phyloP scores from a whole-genome alignment of 2,113 vertebrate species.

The Cololabis saira region DNA sequence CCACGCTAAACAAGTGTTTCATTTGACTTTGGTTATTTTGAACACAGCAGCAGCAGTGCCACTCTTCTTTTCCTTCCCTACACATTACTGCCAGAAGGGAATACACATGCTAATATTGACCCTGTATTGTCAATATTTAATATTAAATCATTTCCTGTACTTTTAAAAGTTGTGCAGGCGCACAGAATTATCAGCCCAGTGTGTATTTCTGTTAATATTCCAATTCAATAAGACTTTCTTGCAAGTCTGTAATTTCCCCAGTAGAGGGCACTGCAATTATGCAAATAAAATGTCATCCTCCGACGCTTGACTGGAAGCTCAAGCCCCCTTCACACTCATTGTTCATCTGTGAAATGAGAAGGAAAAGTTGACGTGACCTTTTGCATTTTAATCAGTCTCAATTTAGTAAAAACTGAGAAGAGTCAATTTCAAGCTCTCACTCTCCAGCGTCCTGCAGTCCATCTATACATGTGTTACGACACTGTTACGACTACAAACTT shows the following conservation, averaged over 20 bases:
- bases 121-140: background rate
- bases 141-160: background rate
- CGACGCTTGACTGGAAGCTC: background rate
- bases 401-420: constrained; percentile 2
- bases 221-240: background rate
- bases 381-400: constrained; percentile 4
- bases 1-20: no score
- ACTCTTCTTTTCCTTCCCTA: no score
- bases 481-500: constrained; percentile 1
- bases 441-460: background rate
- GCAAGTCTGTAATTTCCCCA: constrained; percentile 28
- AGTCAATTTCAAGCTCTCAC: background rate
- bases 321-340: background rate
- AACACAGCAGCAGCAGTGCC: no score
- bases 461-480: background rate
- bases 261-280: constrained; percentile 60
- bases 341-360: background rate
- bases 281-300: constrained; percentile 7
- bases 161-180: background rate
- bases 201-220: background rate
- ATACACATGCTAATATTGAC: background rate
- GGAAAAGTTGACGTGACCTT: background rate
- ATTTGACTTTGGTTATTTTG: no score
- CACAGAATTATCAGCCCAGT: background rate
- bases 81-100: background rate